These are phyloP conservation scores for Chrysolina oricalcia DNA, from an alignment of 2,888 invertebrate species.

Conservation along the genomic window DNA sequence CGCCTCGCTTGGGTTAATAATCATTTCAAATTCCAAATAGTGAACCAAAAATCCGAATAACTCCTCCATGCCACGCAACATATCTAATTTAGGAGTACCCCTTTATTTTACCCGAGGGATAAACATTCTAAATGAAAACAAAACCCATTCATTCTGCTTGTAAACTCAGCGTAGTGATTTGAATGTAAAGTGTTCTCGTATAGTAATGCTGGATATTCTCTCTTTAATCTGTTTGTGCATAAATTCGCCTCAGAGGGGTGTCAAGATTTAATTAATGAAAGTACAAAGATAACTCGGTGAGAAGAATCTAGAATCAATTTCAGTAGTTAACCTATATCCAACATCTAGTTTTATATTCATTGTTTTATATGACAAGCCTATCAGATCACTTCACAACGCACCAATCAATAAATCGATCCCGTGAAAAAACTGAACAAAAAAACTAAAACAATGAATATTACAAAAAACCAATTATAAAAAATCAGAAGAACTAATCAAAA, in stretches of 20 bases:
- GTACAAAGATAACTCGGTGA: slow-evolving; percentile 9
- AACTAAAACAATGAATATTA: too few species aligned
- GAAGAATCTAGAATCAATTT: neutral
- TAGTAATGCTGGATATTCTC: slow-evolving; percentile 47
- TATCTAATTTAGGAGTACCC: slow-evolving; percentile 61
- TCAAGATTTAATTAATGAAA: slow-evolving; percentile 49
- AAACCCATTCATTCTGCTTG: slow-evolving; percentile 63
- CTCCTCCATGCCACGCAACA: slow-evolving; percentile 43
- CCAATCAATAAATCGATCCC: too few species aligned
- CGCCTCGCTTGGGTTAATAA: neutral
- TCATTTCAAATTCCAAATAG: slow-evolving; percentile 15
- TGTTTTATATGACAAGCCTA: too few species aligned
- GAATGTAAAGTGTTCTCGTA: slow-evolving; percentile 58
- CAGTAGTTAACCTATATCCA: neutral
- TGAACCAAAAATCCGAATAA: slow-evolving; percentile 29
- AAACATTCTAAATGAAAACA: slow-evolving; percentile 64
- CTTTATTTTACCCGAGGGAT: slow-evolving; percentile 63
- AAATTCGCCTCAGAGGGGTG: slow-evolving; percentile 46
- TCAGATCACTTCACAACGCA: too few species aligned
- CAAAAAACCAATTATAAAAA: too few species aligned
- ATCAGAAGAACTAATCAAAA: too few species aligned
- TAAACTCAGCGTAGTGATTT: slow-evolving; percentile 58
- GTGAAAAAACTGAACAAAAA: too few species aligned
- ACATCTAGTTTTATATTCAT: too few species aligned
- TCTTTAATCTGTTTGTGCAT: slow-evolving; percentile 53